Conservation (phyloP, 2,797 vertebrate species). For the Champsocephalus esox region DNA sequence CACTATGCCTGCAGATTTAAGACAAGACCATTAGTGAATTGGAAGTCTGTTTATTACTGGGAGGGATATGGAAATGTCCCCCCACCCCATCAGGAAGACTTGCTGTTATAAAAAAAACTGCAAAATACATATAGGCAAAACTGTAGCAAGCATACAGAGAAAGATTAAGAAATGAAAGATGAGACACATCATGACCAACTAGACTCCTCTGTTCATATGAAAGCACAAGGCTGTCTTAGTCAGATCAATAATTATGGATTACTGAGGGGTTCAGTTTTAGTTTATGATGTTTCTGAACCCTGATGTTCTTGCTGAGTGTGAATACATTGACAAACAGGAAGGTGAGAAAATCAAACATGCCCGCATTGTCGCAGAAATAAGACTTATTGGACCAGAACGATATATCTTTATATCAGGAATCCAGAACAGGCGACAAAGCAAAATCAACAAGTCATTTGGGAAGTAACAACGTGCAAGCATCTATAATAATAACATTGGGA, state of each 20-base stretch:
- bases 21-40: slow-evolving; percentile 47
- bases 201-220: slow-evolving; percentile 2
- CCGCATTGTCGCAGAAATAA: no score
- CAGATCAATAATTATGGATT: slow-evolving; percentile 1
- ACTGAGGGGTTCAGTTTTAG: slow-evolving; percentile 1
- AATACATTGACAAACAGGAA: no score
- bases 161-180: slow-evolving; percentile 18
- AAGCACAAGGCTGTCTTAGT: slow-evolving; percentile 1
- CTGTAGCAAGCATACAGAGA: slow-evolving; percentile 1
- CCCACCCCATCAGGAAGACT: slow-evolving; percentile 20
- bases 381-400: no score
- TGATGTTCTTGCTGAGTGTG: not conserved
- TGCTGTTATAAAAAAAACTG: slow-evolving; percentile 36
- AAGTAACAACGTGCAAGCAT: no score
- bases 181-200: slow-evolving; percentile 9
- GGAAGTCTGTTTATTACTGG: slow-evolving; percentile 21
- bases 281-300: not conserved
- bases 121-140: slow-evolving; percentile 26
- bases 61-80: slow-evolving; percentile 30
- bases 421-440: no score
- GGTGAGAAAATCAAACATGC: no score
- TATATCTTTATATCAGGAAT: no score
- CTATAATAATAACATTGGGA: no score
- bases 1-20: slow-evolving; percentile 41
- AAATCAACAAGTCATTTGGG: no score